Evolutionary conservation across 2,888 invertebrate genomes (phyloP).

Genomic region (Coronaproctus castanopsis): DNA sequence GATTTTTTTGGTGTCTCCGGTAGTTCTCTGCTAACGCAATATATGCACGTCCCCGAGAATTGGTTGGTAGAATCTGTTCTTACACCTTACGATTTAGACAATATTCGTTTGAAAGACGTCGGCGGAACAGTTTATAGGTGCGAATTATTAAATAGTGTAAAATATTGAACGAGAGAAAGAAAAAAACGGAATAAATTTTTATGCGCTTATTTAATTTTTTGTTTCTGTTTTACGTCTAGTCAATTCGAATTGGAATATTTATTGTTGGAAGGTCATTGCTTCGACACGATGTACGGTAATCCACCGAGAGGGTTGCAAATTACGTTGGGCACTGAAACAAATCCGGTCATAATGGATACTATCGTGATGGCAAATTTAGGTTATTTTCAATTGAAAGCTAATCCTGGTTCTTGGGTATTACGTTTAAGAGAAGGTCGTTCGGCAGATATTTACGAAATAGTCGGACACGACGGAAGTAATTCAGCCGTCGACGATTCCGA

Average conservation of each 20-base stretch:
- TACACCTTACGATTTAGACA: conserved; percentile 89
- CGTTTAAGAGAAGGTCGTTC: conserved; percentile 80
- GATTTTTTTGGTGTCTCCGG: conserved; percentile 76
- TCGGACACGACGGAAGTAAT: conserved; percentile 57
- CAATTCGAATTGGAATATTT: conserved; percentile 91
- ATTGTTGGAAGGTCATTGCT: conserved; percentile 89
- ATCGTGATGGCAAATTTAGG: conserved; percentile 99
- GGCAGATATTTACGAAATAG: conserved; percentile 82
- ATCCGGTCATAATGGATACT: conserved; percentile 69
- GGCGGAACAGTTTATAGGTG: conserved; percentile 67
- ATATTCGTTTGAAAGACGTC: conserved; percentile 84
- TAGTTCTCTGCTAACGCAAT: conserved; percentile 76
- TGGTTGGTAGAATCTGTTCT: conserved; percentile 87
- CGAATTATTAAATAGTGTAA: too few relatives aligned
- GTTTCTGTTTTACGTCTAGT: conserved; percentile 31
- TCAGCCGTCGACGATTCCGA: conserved; percentile 45
- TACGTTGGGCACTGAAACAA: conserved; percentile 63
- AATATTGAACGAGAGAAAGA: too few relatives aligned
- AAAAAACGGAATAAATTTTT: too few relatives aligned
- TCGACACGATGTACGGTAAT: conserved; percentile 62
- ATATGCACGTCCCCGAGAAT: conserved; percentile 76
- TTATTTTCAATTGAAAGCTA: conserved; percentile 94
- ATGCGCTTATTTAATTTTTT: not conserved
- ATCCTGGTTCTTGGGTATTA: conserved; percentile 88
- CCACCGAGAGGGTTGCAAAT: conserved; percentile 96